Evolutionary conservation across 2,113 vertebrate genomes (phyloP).

Genomic region (Sarotherodon lohbergeri): DNA sequence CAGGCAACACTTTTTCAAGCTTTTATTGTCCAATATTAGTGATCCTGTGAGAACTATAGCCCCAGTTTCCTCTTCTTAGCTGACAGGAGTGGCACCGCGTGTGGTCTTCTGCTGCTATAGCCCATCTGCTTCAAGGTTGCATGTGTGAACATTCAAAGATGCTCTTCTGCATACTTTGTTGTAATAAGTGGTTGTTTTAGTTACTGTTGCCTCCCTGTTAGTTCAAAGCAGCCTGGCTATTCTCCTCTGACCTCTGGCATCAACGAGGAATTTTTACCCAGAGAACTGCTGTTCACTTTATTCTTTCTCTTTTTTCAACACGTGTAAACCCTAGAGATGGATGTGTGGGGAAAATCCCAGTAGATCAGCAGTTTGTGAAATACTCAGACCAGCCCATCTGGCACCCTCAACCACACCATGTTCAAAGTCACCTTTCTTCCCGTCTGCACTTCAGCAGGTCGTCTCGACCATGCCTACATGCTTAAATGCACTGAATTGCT

Average conservation of each 20-base stretch:
- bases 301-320: background rate
- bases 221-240: background rate
- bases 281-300: background rate
- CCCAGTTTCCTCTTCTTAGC: background rate
- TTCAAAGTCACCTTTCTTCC: background rate
- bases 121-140: background rate
- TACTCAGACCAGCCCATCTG: background rate
- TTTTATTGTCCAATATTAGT: background rate
- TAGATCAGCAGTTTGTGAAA: background rate
- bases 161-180: background rate
- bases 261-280: background rate
- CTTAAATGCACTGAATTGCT: background rate
- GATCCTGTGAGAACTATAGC: background rate
- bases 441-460: background rate
- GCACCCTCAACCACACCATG: background rate
- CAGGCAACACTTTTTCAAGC: background rate
- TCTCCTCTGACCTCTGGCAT: background rate
- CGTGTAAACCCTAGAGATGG: background rate
- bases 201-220: background rate
- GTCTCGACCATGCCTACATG: background rate
- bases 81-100: background rate
- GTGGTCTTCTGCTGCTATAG: background rate
- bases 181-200: background rate
- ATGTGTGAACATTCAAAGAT: background rate
- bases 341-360: background rate